Evolutionary conservation across 2,113 vertebrate species (phyloP), one percentile per base, ranked within the genome.

Genomic region (Cyanoramphus novaezelandiae): DNA sequence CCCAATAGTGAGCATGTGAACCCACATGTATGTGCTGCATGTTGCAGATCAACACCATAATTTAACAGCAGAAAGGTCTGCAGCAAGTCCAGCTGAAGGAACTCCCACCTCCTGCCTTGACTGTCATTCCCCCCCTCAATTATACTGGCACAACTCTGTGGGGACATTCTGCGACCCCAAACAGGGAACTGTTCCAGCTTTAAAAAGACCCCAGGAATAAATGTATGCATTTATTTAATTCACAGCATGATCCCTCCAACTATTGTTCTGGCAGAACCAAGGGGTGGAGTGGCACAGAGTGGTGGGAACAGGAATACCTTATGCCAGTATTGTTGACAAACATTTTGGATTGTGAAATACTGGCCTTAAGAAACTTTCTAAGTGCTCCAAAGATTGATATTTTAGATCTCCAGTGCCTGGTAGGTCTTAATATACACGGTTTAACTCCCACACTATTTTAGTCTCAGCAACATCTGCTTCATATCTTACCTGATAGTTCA

Each of bases 311-410:
- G 69, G 52, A 93, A 84, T 95, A 92, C 83, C 94, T 92, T 72
- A 87, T 65, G 91, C 83, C 91, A 95, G 57, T 82, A 95, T 44
- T 95, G 93, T 87, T 92, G 88, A 87, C 92, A 95, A 93, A 93
- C 74, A 84, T 47, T 82, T 92, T 55, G 29, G 37, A 87, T 93
- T 93, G 77, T 9, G 9, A 92, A 95, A 95, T 64, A 68, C 83
- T 17, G 12, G 72, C 55, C 55, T 82, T 25, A 46, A 10, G 31
- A 94, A 90, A 21, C 55, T 88, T 68, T 55, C 17, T 24, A 79
- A 81, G 76, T 62, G 76, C 69, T 96, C 21, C 29, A 92, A 78
- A 82, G 72, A 68, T 31, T 39, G 39, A 52, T 23, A 11, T 79
- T 52, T 82, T 71, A 13, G 47, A 78, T 53, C 90, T 86, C 44